A percentile compares a stretch with the other conserved stretches of the same genome.
Conservation (phyloP, 2,113 vertebrate genomes). For the Pedetes capensis region DNA sequence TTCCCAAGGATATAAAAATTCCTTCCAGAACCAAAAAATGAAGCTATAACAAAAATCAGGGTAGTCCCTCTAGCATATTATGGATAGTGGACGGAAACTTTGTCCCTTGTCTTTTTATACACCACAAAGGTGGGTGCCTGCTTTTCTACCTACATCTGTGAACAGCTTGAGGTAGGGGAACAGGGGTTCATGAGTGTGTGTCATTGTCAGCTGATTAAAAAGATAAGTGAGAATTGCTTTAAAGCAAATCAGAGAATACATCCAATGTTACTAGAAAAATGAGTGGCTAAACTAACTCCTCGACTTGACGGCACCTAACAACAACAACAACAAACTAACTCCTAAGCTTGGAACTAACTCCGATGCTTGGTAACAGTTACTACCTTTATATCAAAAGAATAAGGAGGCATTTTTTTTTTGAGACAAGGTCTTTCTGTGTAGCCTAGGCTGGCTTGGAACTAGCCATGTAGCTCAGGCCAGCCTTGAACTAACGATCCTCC, state of each 20-base stretch:
- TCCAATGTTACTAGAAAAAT: not conserved
- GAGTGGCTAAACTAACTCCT: conserved; percentile 21
- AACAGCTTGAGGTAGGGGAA: not conserved
- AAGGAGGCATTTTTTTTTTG: no score
- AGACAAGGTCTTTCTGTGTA: not conserved
- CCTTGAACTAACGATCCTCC: not conserved
- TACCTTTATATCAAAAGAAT: not conserved
- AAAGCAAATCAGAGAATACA: not conserved
- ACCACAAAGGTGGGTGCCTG: not conserved
- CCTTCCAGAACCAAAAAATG: not conserved
- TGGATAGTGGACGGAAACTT: not conserved
- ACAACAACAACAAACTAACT: no score
- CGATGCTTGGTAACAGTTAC: not conserved
- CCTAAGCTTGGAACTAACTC: no score
- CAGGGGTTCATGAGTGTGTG: not conserved
- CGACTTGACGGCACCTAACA: no score
- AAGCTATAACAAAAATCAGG: not conserved
- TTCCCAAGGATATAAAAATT: not conserved
- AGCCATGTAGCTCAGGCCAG: not conserved
- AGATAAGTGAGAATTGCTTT: not conserved
- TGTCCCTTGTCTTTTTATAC: not conserved
- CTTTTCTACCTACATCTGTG: not conserved
- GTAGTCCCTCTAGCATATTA: not conserved
- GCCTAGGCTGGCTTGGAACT: not conserved
- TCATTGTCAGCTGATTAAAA: not conserved